A percentile compares a stretch with the other conserved stretches of the same genome.
Conservation (phyloP, 2,888 invertebrate genomes). For the Diloba caeruleocephala region DNA sequence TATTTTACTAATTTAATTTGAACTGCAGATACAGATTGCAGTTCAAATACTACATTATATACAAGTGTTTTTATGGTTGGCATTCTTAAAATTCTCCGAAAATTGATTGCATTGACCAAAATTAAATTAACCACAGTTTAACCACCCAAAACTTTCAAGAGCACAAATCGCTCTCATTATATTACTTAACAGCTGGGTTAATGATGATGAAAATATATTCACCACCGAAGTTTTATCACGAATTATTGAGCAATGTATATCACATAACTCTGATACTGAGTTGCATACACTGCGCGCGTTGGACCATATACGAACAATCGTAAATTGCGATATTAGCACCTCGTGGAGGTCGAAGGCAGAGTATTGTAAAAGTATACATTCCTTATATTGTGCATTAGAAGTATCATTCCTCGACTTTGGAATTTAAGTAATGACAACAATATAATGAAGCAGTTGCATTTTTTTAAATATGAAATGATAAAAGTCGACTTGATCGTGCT, state of each 20-base stretch:
- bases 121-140: neutral
- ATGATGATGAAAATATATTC: conserved; percentile 42
- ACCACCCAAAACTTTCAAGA: neutral
- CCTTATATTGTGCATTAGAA: conserved; percentile 34
- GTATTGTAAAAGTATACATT: conserved; percentile 47
- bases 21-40: too few species aligned
- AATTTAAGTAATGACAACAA: conserved; percentile 8
- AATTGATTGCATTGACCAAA: neutral
- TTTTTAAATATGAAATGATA: too few species aligned
- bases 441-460: too few species aligned
- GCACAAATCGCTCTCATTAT: neutral
- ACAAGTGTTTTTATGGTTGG: too few species aligned
- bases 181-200: conserved; percentile 6
- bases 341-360: conserved; percentile 58
- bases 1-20: too few species aligned
- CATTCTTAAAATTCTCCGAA: too few species aligned
- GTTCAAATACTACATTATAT: too few species aligned
- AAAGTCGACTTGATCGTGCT: too few species aligned
- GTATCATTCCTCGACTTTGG: conserved; percentile 18
- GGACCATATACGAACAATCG: conserved; percentile 57
- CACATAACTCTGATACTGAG: conserved; percentile 58
- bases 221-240: conserved; percentile 61
- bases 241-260: conserved; percentile 62
- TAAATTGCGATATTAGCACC: conserved; percentile 57
- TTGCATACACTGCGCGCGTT: conserved; percentile 59